phyloP scores from a whole-genome alignment of 2,113 vertebrate genomes.

The Semicossyphus pulcher region DNA sequence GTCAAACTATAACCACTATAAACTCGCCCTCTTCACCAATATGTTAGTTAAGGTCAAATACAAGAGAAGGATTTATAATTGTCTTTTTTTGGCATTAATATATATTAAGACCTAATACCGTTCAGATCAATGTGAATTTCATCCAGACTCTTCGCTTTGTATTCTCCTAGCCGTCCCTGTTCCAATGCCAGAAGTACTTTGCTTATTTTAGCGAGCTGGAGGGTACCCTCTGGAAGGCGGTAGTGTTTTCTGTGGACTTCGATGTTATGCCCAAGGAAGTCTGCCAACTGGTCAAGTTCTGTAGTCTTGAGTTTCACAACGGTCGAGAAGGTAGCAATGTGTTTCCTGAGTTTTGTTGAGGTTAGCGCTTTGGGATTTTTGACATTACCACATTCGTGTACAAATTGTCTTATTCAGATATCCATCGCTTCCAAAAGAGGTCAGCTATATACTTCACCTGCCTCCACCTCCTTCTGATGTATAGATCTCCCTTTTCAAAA shows the following conservation, averaged over 20 bases:
- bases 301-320: conserved; percentile 27
- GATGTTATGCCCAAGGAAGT: conserved; percentile 25
- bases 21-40: no score
- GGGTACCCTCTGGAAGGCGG: conserved; percentile 14
- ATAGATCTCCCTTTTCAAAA: conserved; percentile 1
- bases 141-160: conserved; percentile 37
- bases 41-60: no score
- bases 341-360: conserved; percentile 29
- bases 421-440: conserved; percentile 26
- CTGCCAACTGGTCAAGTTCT: conserved; percentile 34
- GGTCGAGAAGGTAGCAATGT: conserved; percentile 25
- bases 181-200: conserved; percentile 43
- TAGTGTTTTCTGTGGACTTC: background rate
- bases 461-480: no score
- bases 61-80: no score
- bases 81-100: no score
- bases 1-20: no score
- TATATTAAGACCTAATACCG: background rate
- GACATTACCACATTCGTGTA: conserved; percentile 11
- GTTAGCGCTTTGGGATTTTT: conserved; percentile 15
- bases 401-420: conserved; percentile 34
- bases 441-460: no score
- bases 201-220: no score
- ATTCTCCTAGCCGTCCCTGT: conserved; percentile 5
- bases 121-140: conserved; percentile 30